These are phyloP conservation scores for Epistrophe grossulariae DNA, from an alignment of 2,888 invertebrate species.

Conservation along the genomic window DNA sequence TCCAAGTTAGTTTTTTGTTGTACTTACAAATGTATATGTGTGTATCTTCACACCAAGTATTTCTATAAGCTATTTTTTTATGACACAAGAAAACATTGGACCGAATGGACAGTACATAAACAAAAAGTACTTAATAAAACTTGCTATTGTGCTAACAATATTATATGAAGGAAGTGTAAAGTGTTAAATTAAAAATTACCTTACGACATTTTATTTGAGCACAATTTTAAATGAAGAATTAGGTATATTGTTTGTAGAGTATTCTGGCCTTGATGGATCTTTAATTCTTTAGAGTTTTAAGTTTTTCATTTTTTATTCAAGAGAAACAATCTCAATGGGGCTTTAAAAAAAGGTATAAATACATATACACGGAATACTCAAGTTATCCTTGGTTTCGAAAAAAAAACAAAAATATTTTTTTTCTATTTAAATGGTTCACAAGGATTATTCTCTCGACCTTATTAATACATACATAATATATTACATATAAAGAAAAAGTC, in stretches of 20 bases:
- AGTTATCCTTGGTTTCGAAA: not conserved
- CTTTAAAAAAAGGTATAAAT: not conserved
- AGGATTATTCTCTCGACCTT: not conserved
- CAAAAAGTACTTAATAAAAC: conserved; percentile 4
- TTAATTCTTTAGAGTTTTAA: conserved; percentile 1
- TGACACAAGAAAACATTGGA: conserved; percentile 14
- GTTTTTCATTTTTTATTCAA: not conserved
- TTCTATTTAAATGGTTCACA: not conserved
- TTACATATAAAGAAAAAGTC: too few species aligned
- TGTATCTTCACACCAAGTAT: not conserved
- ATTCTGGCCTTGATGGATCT: not conserved
- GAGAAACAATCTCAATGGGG: not conserved
- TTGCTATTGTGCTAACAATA: not conserved
- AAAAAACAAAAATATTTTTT: too few species aligned
- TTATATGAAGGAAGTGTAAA: conserved; percentile 7
- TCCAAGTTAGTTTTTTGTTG: not conserved
- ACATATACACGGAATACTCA: not conserved
- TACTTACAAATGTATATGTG: not conserved
- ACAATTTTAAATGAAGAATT: conserved; percentile 5
- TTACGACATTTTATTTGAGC: not conserved
- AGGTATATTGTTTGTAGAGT: not conserved
- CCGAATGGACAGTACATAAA: conserved; percentile 14
- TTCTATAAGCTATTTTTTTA: conserved; percentile 2
- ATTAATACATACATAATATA: too few species aligned
- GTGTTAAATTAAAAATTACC: conserved; percentile 10